Base-by-base conservation (phyloP, 2,888 invertebrate genomes). In the Sminthurinus aureus region DNA sequence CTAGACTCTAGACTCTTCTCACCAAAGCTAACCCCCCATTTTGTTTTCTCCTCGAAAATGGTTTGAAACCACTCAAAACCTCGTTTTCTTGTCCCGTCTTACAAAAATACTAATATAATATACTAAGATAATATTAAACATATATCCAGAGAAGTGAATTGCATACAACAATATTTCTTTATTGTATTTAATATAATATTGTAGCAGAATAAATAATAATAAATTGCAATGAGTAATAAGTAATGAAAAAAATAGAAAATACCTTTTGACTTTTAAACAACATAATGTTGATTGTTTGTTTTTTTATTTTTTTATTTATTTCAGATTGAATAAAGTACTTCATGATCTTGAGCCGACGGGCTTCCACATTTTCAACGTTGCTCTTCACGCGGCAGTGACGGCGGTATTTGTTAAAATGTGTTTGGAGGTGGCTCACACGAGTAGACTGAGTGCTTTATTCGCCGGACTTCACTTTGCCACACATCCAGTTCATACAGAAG, bases 401-500 rank as follows among this genome's bases (percentile, higher is more conserved):
- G 92, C 93, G 89, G 92, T 95, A 67, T 95, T 95, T 89, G 94
- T 94, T 24, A 92, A 93, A 87, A 93, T 94, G 67, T 94, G 94
- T 88, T 91, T 93, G 77, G 91, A 92, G n/a, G 93, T 95, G 79
- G 94, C 94, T 76, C 92, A 93, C 24, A 91, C 95, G 87, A 93
- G 93, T 89, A 93, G 93, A 22, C 93, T 93, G 71, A 94, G 94
- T 88, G 94, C 95, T 8, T 93, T 94, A 11, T 91, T 94, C 18
- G 94, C 95, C 0, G 94, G 94, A 22, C 90, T 95, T 73, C 91
- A 96, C 88, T 97, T 96, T 90, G 96, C 96, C 6, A 93, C 94
- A 3, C 97, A 97, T 90, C 96, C 97, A 26, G 93, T 97, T 86
- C 96, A 96, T 90, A 95, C 96, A 0, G 96, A 97, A 91, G 96